phyloP scores from a whole-genome alignment of 2,797 vertebrate species.

The Clamator glandarius region DNA sequence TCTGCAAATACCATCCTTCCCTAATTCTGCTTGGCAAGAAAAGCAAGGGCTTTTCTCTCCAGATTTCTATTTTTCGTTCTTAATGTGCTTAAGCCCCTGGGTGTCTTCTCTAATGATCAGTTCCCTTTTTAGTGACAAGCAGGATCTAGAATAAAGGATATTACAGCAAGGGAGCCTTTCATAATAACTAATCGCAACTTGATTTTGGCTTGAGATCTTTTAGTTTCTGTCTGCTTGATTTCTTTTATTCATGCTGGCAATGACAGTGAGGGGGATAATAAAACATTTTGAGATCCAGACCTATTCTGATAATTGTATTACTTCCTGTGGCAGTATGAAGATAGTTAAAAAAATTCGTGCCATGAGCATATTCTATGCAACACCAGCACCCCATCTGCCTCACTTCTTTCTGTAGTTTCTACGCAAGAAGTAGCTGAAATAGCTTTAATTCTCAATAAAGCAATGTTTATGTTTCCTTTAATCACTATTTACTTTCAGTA shows the following conservation, averaged over 20 bases:
- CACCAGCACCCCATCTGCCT: neutral
- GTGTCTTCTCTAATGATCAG: neutral
- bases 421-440: neutral
- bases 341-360: neutral
- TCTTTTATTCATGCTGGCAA: neutral
- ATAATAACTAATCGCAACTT: constrained; percentile 1
- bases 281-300: neutral
- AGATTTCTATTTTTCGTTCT: neutral
- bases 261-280: neutral
- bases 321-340: neutral
- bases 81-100: neutral
- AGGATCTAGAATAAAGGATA: neutral
- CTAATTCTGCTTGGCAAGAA: neutral
- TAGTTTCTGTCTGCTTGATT: neutral
- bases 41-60: neutral
- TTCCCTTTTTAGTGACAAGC: neutral
- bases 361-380: neutral
- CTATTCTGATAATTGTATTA: neutral
- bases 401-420: neutral
- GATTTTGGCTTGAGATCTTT: neutral
- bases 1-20: neutral
- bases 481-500: constrained; percentile 56
- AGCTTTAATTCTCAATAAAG: constrained; percentile 10
- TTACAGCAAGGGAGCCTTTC: neutral
- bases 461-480: constrained; percentile 45